Evolutionary conservation across 2,113 vertebrate genomes (phyloP).

Genomic region (Poicephalus meyeri): DNA sequence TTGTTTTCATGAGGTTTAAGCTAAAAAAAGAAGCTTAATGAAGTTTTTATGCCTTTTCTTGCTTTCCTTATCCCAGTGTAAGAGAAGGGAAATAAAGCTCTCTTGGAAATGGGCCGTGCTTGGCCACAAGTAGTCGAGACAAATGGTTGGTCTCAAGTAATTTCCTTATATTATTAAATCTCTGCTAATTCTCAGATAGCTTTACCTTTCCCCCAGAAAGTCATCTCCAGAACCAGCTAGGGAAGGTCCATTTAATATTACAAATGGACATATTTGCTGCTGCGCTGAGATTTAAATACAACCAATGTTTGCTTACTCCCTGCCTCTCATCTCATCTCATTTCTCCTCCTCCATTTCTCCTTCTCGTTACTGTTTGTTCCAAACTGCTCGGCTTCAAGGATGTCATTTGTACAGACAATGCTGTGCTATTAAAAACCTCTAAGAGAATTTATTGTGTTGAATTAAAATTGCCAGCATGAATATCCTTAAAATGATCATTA

Average conservation of each 20-base stretch:
- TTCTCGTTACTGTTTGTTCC: neutral
- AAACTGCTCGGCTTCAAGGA: neutral
- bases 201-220: slow-evolving; percentile 25
- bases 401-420: neutral
- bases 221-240: neutral
- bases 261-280: neutral
- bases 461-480: neutral
- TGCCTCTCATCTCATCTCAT: neutral
- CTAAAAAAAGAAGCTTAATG: neutral
- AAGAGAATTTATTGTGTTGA: neutral
- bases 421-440: neutral
- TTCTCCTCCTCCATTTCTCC: neutral
- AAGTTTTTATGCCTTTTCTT: neutral
- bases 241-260: neutral
- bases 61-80: neutral
- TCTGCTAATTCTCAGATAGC: neutral
- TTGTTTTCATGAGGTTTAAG: neutral
- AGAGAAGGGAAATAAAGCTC: neutral
- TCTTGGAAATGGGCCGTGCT: neutral
- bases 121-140: neutral
- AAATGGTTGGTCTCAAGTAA: neutral
- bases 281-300: neutral
- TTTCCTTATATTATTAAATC: slow-evolving; percentile 23
- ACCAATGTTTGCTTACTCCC: neutral
- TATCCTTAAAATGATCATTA: neutral